A percentile compares a stretch with the other conserved stretches of the same genome.
These are phyloP conservation scores for Etheostoma spectabile DNA, from an alignment of 2,113 vertebrate species.

Conservation along the genomic window DNA sequence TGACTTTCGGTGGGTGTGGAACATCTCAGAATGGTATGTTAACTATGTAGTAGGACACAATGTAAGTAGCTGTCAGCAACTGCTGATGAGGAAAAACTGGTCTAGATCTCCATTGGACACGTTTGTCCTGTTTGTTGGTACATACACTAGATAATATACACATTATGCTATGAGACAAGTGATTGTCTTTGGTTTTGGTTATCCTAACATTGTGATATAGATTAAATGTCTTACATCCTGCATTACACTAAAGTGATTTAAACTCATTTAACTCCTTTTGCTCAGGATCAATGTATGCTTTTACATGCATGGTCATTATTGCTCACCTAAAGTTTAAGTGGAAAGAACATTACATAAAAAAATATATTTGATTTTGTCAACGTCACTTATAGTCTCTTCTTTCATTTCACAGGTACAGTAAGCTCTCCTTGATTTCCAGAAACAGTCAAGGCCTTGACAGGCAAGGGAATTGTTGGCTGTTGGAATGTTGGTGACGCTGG, in stretches of 20 bases:
- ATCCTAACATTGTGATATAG: neutral
- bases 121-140: conserved; percentile 29
- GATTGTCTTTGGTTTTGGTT: neutral
- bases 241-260: neutral
- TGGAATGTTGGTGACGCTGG: conserved; percentile 36
- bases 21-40: conserved; percentile 55
- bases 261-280: neutral
- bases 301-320: neutral
- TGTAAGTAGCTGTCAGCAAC: conserved; percentile 41
- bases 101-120: conserved; percentile 1
- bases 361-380: neutral
- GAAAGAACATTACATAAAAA: neutral
- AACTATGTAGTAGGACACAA: conserved; percentile 49
- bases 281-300: neutral
- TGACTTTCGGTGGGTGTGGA: conserved; percentile 48
- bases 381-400: neutral
- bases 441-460: neutral
- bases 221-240: neutral
- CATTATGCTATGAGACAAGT: neutral
- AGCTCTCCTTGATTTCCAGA: conserved; percentile 7
- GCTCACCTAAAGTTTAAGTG: neutral
- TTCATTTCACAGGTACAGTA: conserved; percentile 37
- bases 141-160: neutral
- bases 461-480: neutral
- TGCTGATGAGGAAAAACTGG: conserved; percentile 28